Base-by-base conservation (phyloP, 2,113 vertebrate genomes). In the Trogon melanurus region DNA sequence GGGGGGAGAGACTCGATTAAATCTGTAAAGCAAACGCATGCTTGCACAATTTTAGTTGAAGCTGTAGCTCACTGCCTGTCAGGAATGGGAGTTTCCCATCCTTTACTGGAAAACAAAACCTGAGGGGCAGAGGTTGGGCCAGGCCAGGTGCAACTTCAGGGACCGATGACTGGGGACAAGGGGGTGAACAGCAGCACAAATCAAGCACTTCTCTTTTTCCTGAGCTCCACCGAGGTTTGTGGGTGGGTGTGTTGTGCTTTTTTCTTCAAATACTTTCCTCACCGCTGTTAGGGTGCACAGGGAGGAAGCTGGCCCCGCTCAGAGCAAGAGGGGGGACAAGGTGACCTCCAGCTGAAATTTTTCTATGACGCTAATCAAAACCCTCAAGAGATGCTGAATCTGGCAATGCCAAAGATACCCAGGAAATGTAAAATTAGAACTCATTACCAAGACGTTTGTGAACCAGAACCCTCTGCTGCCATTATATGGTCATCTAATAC, bases 351-450 rank as follows among this genome's bases (percentile, higher is more conserved):
- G 53, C 30, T 29, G 11, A 38, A 58, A 87, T 91, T 92, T 95
- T 95, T 81, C 83, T 87, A 25, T 88, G 70, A 67, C 34, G 83
- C 75, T 91, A 86, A 92, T 95, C 79, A 94, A 95, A 90, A 50
- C n/a, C 69, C 85, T 93, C 79, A 41, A 95, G 95, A 94, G 95
- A 60, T 88, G 90, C 90, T 94, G 85, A 90, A 89, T 67, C 75
- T 93, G 85, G 82, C 18, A 4, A 38, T 41, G 83, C 79, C 95
- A 91, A 96, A 90, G 72, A 80, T 57, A 83, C 65, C 79, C 93
- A 95, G 95, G 92, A 96, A 96, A 93, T 88, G 81, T 91, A 97
- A 97, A 97, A 97, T 96, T 96, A 96, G 95, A 97, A 95, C 66
- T 94, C 79, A 95, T 94, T 95, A 91, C 91, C 79, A 74, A 58